Evolutionary conservation across 2,113 vertebrate genomes (phyloP).

Genomic region (Danionella cerebrum): DNA sequence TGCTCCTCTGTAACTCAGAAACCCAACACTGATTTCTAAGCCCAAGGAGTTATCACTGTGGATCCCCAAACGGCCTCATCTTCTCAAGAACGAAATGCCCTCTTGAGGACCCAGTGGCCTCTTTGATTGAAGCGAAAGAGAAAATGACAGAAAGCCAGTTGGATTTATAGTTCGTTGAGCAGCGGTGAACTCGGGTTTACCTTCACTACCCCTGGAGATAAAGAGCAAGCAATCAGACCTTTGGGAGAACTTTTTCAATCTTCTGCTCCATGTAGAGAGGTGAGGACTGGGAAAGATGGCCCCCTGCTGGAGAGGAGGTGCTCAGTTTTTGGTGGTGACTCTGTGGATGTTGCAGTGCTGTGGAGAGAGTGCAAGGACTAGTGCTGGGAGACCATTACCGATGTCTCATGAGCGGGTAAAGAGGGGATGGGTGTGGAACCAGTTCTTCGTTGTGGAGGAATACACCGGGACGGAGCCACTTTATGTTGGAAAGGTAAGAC

Average conservation of each 20-base stretch:
- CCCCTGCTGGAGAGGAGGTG: constrained; percentile 46
- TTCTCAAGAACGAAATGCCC: neutral
- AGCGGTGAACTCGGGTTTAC: neutral
- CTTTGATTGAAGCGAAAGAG: neutral
- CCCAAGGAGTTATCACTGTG: neutral
- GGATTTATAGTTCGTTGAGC: neutral
- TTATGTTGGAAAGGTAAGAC: constrained; percentile 92
- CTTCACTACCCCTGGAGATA: neutral
- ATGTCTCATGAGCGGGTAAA: constrained; percentile 78
- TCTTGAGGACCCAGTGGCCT: neutral
- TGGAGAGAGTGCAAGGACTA: constrained; percentile 60
- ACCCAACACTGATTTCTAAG: neutral
- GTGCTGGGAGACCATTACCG: constrained; percentile 33
- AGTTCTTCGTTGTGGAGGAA: constrained; percentile 98
- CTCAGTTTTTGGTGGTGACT: constrained; percentile 45
- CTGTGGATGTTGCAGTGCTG: constrained; percentile 53
- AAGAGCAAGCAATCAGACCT: neutral
- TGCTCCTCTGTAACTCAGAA: neutral
- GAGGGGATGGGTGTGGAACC: constrained; percentile 99
- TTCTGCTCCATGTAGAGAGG: constrained; percentile 52
- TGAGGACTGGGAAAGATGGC: constrained; percentile 52
- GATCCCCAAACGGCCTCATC: neutral
- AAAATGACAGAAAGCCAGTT: constrained; percentile 3
- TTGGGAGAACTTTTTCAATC: constrained; percentile 7
- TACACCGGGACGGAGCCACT: constrained; percentile 95